These are phyloP conservation scores for Tromatobia lineatoria DNA, from an alignment of 2,888 invertebrate genomes.

Conservation along the genomic window DNA sequence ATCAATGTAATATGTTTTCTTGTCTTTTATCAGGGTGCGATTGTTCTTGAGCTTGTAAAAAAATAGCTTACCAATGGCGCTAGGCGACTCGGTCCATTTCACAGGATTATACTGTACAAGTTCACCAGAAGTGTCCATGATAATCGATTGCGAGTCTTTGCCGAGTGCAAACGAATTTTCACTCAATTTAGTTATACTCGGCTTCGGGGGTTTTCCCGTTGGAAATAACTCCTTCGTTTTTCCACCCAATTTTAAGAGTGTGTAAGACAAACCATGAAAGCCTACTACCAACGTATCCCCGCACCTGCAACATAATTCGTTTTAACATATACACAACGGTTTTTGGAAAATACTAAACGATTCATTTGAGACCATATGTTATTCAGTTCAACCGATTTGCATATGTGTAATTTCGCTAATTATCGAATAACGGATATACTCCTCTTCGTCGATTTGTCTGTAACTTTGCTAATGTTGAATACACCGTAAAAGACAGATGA, in stretches of 20 bases:
- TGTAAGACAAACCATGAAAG: slow-evolving; percentile 83
- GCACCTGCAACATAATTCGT: slow-evolving; percentile 75
- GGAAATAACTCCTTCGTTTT: slow-evolving; percentile 94
- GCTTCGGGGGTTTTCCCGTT: slow-evolving; percentile 93
- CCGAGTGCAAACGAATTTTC: slow-evolving; percentile 93
- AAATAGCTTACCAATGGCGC: slow-evolving; percentile 87
- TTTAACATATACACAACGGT: not conserved
- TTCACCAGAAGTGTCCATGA: slow-evolving; percentile 92
- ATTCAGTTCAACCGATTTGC: not conserved
- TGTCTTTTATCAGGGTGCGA: no score
- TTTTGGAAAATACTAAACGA: not conserved
- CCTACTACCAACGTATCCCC: slow-evolving; percentile 82
- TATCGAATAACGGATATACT: no score
- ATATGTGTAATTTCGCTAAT: no score
- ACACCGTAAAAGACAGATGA: no score
- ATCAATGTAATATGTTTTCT: no score
- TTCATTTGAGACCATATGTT: not conserved
- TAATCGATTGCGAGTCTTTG: slow-evolving; percentile 94
- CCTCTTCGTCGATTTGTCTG: no score
- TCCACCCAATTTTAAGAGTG: slow-evolving; percentile 86
- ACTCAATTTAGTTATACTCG: slow-evolving; percentile 92
- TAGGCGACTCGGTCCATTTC: slow-evolving; percentile 93
- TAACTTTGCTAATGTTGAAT: no score
- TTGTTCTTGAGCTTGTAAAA: not conserved
- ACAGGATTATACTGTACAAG: slow-evolving; percentile 91